phyloP scores from a whole-genome alignment of 2,113 vertebrate genomes.

The Nycticryphes semicollaris region DNA sequence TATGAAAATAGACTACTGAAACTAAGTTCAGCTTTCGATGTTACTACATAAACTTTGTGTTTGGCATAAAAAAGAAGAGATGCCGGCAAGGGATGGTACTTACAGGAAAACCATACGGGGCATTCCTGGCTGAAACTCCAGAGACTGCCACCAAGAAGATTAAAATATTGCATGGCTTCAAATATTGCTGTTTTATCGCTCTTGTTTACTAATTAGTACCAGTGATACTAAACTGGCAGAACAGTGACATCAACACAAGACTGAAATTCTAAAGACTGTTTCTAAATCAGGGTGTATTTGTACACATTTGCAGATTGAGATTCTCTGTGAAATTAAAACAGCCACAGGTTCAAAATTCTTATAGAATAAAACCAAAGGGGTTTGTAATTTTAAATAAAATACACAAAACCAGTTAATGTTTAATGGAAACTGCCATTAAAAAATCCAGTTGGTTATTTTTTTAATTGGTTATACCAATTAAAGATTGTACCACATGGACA shows the following conservation, averaged over 20 bases:
- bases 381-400: not conserved
- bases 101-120: not conserved
- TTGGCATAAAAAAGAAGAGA: not conserved
- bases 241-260: accelerated
- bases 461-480: not conserved
- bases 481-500: not conserved
- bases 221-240: not conserved
- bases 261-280: not conserved
- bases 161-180: not conserved
- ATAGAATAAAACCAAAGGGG: not conserved
- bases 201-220: not conserved
- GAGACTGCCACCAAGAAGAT: not conserved
- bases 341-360: not conserved
- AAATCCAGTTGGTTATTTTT: not conserved
- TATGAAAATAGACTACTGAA: not conserved
- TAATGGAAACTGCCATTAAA: not conserved
- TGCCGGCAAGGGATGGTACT: not conserved
- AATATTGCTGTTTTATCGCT: not conserved
- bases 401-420: not conserved
- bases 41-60: not conserved
- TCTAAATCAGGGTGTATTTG: not conserved
- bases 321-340: not conserved
- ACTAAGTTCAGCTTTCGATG: not conserved
- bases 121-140: not conserved
- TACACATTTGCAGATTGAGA: not conserved